These are phyloP conservation scores for Lepus europaeus DNA, from an alignment of 2,113 vertebrate species.

Conservation along the genomic window DNA sequence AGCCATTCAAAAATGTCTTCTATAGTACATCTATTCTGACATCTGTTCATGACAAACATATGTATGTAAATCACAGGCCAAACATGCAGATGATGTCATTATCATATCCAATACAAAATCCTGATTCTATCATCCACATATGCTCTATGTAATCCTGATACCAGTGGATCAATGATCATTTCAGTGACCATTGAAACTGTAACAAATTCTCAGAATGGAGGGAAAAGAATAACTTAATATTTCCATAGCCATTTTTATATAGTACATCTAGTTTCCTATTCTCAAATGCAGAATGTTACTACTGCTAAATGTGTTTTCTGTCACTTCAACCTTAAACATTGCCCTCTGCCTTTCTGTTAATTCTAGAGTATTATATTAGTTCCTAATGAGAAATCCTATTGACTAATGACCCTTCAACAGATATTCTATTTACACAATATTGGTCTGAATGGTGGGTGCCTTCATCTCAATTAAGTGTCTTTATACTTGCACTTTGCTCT, in stretches of 20 bases:
- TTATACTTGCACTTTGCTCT: background rate
- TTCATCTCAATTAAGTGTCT: background rate
- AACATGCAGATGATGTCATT: rapidly evolving
- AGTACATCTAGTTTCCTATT: background rate
- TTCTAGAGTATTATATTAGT: background rate
- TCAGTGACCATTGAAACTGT: background rate
- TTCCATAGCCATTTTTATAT: background rate
- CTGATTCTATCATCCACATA: background rate
- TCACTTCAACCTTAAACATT: background rate
- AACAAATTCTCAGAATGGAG: background rate
- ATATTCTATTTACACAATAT: background rate
- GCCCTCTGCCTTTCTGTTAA: too few relatives aligned
- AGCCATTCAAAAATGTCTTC: background rate
- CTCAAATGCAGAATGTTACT: background rate
- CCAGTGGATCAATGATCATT: background rate
- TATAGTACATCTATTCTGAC: background rate
- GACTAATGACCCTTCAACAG: background rate
- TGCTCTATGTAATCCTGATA: background rate
- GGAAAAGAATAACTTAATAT: background rate
- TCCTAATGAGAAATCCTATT: background rate
- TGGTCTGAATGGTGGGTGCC: background rate
- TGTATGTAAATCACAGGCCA: background rate
- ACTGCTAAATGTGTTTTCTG: background rate
- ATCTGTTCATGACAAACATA: background rate
- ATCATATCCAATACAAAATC: background rate